Base-by-base conservation (phyloP, 2,113 vertebrate genomes). In the Rhea pennata region DNA sequence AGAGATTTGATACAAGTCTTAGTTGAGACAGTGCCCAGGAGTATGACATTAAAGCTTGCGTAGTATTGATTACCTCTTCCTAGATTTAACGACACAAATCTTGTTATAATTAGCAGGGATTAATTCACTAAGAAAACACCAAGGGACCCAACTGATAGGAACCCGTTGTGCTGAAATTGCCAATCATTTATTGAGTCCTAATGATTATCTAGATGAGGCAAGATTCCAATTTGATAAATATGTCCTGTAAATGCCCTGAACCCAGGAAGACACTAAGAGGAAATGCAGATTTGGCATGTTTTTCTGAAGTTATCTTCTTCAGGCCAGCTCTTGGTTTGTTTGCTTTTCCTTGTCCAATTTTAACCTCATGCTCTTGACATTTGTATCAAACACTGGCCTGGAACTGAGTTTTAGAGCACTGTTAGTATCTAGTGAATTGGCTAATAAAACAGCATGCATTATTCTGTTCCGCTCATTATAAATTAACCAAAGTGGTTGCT, bases 401-500 rank as follows among this genome's bases (percentile, higher is more conserved):
- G 71, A 89, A 93, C 59, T 73, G 40, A 76, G 46, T 80, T 92
- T 95, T 77, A 80, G 67, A 88, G 64, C 42, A 53, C 27, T 39
- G 39, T 23, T 89, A 87, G 44, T 53, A 44, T 82, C 91, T 94
- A 85, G 77, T 0, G 31, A 79, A 93, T 92, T 92, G 90, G 42
- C 72, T 87, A 82, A 93, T 88, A 87, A 93, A 81, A 6, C 84
- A 86, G 62, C 82, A 87, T 65, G 54, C 70, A 59, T 80, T 59
- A 75, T 90, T 83, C 67, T 87, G 12, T 80, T 91, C 54, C 84
- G 53, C 78, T 97, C 84, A 58, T 82, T 94, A 84, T 89, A 79
- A 93, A 91, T 92, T 96, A 96, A 80, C 42, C 67, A 92, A 88
- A 95, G 77, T 58, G 80, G 61, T 71, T 93, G 62, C 70, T 82